Conservation (phyloP, 2,888 invertebrate genomes). For the Andrena haemorrhoa region DNA sequence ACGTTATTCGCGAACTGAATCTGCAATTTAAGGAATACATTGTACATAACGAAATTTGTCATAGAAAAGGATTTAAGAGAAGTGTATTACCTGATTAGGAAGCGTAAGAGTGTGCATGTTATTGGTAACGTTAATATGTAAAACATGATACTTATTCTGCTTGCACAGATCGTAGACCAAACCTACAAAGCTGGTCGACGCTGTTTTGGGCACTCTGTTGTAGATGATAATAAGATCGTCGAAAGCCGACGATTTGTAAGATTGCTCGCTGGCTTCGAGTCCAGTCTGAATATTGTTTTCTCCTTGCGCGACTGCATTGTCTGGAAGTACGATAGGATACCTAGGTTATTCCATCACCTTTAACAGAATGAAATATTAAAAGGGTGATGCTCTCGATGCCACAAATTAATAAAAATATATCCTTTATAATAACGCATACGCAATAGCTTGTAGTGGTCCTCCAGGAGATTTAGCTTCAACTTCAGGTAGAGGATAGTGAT, state of each 20-base stretch:
- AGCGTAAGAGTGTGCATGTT: conserved; percentile 98
- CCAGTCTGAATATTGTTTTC: conserved; percentile 62
- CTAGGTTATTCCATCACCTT: conserved; percentile 58
- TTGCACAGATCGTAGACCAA: conserved; percentile 95
- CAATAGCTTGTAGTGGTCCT: conserved; percentile 82
- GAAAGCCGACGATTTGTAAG: conserved; percentile 59
- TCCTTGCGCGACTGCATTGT: conserved; percentile 78
- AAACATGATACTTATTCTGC: conserved; percentile 91
- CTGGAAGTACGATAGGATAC: conserved; percentile 76
- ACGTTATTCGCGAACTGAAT: conserved; percentile 95
- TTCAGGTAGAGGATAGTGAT: conserved; percentile 83
- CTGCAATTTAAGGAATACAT: conserved; percentile 78
- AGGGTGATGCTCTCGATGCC: conserved; percentile 32
- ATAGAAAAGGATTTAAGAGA: not conserved
- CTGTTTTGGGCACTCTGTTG: conserved; percentile 98
- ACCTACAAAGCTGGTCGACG: conserved; percentile 97
- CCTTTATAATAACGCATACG: conserved; percentile 76
- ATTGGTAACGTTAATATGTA: conserved; percentile 98
- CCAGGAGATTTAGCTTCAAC: conserved; percentile 81
- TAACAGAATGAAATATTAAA: conserved; percentile 62
- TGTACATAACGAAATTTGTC: not conserved
- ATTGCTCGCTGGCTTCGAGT: conserved; percentile 65
- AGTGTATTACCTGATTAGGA: conserved; percentile 91
- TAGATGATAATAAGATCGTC: conserved; percentile 94
- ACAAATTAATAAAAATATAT: conserved; percentile 38